A percentile compares a stretch with the other conserved stretches of the same genome.
These are phyloP conservation scores for Lepisosteus osseus DNA, from an alignment of 2,113 vertebrate genomes.

Conservation along the genomic window DNA sequence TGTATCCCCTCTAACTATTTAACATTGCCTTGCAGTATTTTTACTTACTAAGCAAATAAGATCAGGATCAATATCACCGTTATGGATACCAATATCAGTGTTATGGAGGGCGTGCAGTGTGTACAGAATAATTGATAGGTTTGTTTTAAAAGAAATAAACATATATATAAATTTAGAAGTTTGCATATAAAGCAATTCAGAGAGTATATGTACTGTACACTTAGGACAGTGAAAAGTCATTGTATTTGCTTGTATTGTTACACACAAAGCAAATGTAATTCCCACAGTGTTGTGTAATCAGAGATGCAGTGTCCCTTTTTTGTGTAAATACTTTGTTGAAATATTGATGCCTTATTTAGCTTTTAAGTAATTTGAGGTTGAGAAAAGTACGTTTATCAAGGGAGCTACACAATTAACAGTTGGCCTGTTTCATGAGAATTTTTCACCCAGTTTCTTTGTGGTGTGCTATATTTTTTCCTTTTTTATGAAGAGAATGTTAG, in stretches of 20 bases:
- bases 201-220: constrained; percentile 4
- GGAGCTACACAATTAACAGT: too few relatives aligned
- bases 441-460: too few relatives aligned
- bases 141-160: not conserved
- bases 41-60: not conserved
- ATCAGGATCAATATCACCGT: not conserved
- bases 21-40: too few relatives aligned
- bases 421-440: too few relatives aligned
- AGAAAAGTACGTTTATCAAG: not conserved
- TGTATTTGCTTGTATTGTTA: constrained; percentile 10
- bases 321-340: constrained; percentile 1
- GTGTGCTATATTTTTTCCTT: too few relatives aligned
- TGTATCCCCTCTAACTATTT: too few relatives aligned
- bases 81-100: not conserved
- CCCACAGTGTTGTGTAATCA: not conserved
- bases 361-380: not conserved
- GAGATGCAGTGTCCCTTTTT: constrained; percentile 11
- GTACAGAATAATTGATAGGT: not conserved
- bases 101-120: not conserved
- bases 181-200: constrained; percentile 2
- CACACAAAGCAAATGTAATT: not conserved
- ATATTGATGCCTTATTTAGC: not conserved
- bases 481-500: too few relatives aligned
- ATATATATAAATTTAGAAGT: constrained; percentile 5
- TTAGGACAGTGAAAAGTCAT: constrained; percentile 7